phyloP scores from a whole-genome alignment of 2,113 vertebrate genomes.

The Sturnira hondurensis region DNA sequence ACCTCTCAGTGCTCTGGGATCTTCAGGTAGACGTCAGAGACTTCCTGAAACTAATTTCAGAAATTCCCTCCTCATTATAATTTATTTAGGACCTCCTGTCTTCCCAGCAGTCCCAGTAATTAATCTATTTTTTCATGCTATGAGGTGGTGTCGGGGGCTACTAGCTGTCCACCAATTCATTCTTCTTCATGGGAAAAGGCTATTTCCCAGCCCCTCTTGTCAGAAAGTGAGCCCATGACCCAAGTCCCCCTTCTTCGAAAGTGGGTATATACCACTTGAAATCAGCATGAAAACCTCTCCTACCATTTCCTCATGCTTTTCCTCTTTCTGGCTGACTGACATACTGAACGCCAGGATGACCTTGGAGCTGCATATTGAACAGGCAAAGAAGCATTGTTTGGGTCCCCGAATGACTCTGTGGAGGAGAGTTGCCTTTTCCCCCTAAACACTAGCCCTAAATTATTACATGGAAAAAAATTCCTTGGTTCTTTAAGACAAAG shows the following conservation, averaged over 20 bases:
- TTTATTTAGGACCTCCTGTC: neutral
- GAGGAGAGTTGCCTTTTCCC: neutral
- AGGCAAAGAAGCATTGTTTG: neutral
- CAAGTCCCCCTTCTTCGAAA: neutral
- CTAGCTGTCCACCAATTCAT: neutral
- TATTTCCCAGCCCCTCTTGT: neutral
- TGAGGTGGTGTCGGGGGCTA: neutral
- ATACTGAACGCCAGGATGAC: neutral
- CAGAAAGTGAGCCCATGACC: neutral
- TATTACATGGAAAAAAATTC: neutral
- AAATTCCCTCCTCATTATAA: neutral
- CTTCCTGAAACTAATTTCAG: neutral
- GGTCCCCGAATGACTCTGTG: neutral
- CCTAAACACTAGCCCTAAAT: neutral
- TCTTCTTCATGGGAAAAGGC: neutral
- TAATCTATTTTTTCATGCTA: neutral
- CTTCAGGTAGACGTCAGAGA: neutral
- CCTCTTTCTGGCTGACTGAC: neutral
- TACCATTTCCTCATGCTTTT: neutral
- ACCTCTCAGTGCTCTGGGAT: neutral
- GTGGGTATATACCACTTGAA: neutral
- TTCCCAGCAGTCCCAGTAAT: neutral
- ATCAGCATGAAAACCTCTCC: neutral
- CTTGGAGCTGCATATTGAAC: neutral
- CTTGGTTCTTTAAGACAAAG: neutral